These are phyloP conservation scores for Leptopilina drosophilae DNA, from an alignment of 2,888 invertebrate species.

Conservation along the genomic window DNA sequence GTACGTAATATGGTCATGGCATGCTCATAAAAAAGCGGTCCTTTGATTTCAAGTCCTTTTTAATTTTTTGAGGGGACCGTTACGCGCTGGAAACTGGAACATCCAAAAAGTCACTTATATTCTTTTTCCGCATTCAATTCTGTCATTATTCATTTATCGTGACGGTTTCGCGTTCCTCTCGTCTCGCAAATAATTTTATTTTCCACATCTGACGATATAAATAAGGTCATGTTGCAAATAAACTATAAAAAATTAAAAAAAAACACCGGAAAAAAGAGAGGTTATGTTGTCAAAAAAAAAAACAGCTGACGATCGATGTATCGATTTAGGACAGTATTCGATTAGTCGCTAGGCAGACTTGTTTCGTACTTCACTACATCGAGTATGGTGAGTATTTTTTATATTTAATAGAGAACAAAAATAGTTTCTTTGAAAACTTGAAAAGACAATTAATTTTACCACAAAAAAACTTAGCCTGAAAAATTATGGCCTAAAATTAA, in stretches of 20 bases:
- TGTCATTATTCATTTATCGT: constrained; percentile 10
- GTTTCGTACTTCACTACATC: too few species aligned
- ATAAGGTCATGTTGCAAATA: background rate
- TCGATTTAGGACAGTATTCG: too few species aligned
- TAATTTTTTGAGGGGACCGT: constrained; percentile 29
- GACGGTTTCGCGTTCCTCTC: background rate
- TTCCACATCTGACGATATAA: too few species aligned
- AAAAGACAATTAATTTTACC: background rate
- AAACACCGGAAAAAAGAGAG: too few species aligned
- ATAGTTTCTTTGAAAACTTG: background rate
- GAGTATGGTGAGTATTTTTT: too few species aligned
- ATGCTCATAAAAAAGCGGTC: constrained; percentile 14
- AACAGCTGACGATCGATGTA: too few species aligned
- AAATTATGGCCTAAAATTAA: too few species aligned
- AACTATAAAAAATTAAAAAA: too few species aligned
- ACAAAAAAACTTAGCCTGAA: too few species aligned
- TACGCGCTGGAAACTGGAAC: constrained; percentile 9
- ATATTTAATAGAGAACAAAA: too few species aligned
- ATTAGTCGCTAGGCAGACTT: too few species aligned
- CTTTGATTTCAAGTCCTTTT: constrained; percentile 23
- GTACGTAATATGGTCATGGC: background rate
- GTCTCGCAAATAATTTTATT: background rate
- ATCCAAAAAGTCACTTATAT: background rate
- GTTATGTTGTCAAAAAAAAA: too few species aligned
- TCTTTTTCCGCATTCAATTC: constrained; percentile 22